Base-by-base conservation (phyloP, 1,140 invertebrate genomes). In the Protaetia brevitarsis region DNA sequence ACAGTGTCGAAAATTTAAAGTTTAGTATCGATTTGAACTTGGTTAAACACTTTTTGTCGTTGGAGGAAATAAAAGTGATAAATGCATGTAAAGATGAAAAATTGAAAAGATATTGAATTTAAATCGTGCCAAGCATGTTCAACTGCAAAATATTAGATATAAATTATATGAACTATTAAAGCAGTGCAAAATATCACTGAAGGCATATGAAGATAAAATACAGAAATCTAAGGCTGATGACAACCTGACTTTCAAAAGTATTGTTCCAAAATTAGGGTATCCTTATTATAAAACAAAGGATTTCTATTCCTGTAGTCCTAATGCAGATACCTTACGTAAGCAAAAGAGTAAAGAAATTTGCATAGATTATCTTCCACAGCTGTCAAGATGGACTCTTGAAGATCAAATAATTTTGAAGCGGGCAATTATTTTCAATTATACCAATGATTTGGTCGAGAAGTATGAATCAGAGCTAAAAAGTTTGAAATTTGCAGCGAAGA, bases 211-310 rank as follows among this genome's bases (percentile, higher is more conserved):
- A 69, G 21, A 68, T 63, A 16, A 36, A 51, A 51, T 56, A 34
- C 2, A 56, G 28, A 57, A 66, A 26, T 26, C 56, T 2, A 67
- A 23, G 19, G 56, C n/a, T 21, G 2, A 11, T 10, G 16, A 5
- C n/a, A 62, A 63, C 30, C 8, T 21, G 0, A 51, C 0, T 34
- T 2, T 10, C 11, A 41, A 59, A 67, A 61, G 30, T 34, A 51
- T 45, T 31, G 34, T 69, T 1, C 71, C 69, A 70, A 65, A 69
- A 64, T 31, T 77, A 16, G 77, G 72, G 2, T 71, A 69, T 5
- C 77, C 77, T 10, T 78, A 74, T 72, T 78, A 78, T 67, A 78
- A 78, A 68, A 70, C 71, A 59, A 65, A 59, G 19, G 36, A 71
- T 31, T 64, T 71, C 37, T 77, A 69, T 72, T 64, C 67, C 13